Evolutionary conservation across 2,888 invertebrate species (phyloP).

Genomic region (Lasioglossum vierecki): DNA sequence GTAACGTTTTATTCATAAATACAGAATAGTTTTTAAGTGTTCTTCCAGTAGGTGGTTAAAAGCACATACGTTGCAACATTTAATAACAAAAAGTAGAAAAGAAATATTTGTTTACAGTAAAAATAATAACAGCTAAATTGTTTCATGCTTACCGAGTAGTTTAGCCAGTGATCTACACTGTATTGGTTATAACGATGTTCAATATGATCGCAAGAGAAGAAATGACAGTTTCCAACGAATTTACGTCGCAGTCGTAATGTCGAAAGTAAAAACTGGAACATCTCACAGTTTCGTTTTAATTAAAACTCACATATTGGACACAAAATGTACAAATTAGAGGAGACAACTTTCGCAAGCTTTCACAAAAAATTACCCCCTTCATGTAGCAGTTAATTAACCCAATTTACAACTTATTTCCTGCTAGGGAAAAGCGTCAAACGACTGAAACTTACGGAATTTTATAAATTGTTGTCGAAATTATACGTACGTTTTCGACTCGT

Average conservation of each 20-base stretch:
- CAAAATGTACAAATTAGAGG: slow-evolving; percentile 7
- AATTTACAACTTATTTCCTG: slow-evolving; percentile 43
- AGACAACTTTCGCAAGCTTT: slow-evolving; percentile 20
- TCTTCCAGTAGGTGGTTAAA: neutral
- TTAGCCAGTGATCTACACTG: neutral
- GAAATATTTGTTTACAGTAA: neutral
- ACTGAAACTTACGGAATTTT: slow-evolving; percentile 32
- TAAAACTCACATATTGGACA: neutral
- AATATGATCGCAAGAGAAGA: neutral
- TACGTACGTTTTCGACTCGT: neutral
- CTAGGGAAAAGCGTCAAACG: neutral
- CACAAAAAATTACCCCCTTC: slow-evolving; percentile 10
- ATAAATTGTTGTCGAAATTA: slow-evolving; percentile 1
- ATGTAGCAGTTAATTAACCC: slow-evolving; percentile 40
- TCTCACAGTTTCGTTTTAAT: slow-evolving; percentile 2
- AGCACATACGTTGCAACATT: neutral
- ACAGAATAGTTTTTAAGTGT: neutral
- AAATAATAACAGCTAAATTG: neutral
- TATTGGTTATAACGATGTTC: neutral
- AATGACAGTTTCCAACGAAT: neutral
- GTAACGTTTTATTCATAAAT: neutral
- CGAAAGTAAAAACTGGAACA: slow-evolving; percentile 13
- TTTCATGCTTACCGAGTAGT: neutral
- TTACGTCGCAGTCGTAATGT: neutral
- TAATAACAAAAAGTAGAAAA: neutral